A percentile compares a stretch with the other conserved stretches of the same genome.
phyloP scores from a whole-genome alignment of 2,113 vertebrate genomes.

The Carassius gibelio region DNA sequence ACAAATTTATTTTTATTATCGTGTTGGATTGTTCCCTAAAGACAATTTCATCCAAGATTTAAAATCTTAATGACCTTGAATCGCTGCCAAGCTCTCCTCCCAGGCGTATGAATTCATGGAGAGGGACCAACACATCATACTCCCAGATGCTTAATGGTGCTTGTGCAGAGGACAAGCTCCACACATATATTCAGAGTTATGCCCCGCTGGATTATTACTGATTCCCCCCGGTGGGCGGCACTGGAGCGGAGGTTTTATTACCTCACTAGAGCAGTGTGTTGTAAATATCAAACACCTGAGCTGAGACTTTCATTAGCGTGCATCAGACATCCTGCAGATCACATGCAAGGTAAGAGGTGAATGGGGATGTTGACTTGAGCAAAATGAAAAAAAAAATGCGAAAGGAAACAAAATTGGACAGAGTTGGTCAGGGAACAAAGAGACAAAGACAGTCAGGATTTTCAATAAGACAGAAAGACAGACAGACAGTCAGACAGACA shows the following conservation, averaged over 20 bases:
- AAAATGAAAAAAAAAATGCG: conserved; percentile 2
- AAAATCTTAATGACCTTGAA: conserved; percentile 32
- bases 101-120: conserved; percentile 3
- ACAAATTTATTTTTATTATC: neutral
- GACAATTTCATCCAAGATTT: conserved; percentile 20
- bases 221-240: conserved; percentile 26
- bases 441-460: conserved; percentile 16
- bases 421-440: conserved; percentile 17
- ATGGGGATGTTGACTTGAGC: neutral
- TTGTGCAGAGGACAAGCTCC: conserved; percentile 29
- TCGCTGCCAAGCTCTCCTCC: conserved; percentile 2
- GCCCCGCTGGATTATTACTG: conserved; percentile 21
- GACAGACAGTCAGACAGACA: neutral
- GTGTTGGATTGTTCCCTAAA: neutral
- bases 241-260: conserved; percentile 25
- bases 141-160: conserved; percentile 37
- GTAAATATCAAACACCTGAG: conserved; percentile 21
- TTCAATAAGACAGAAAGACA: neutral
- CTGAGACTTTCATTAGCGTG: conserved; percentile 29
- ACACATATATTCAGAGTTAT: conserved; percentile 33
- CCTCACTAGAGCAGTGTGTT: neutral
- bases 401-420: conserved; percentile 1
- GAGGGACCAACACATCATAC: conserved; percentile 26
- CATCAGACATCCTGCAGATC: conserved; percentile 22
- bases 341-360: conserved; percentile 24